These are phyloP conservation scores for Corythornis cristatus DNA, from an alignment of 2,113 vertebrate species.

Conservation along the genomic window DNA sequence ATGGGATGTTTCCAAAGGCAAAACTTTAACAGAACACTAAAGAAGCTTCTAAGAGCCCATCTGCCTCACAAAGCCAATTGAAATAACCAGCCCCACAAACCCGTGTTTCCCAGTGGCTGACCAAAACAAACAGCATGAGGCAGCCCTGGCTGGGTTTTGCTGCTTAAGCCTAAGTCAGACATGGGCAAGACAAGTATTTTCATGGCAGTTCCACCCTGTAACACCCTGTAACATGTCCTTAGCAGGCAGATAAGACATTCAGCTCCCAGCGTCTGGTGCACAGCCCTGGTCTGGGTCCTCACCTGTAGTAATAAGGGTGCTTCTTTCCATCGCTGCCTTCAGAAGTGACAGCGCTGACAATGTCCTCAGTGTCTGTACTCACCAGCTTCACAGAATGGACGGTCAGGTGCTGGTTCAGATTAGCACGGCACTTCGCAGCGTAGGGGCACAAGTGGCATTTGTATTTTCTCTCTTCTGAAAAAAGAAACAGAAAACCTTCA, in stretches of 20 bases:
- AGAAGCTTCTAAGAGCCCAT: neutral
- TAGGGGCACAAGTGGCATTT: constrained; percentile 99
- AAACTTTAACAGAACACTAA: neutral
- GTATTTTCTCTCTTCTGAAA: constrained; percentile 96
- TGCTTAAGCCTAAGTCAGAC: neutral
- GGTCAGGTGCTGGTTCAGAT: constrained; percentile 98
- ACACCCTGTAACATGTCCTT: neutral
- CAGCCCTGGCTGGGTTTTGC: neutral
- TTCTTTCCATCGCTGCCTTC: constrained; percentile 91
- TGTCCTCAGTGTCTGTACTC: constrained; percentile 93
- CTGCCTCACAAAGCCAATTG: neutral
- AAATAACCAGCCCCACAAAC: neutral
- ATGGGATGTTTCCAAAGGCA: neutral
- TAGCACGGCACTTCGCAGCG: constrained; percentile 97
- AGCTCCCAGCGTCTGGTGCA: neutral
- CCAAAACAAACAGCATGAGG: neutral
- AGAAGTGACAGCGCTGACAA: constrained; percentile 89
- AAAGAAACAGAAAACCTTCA: neutral
- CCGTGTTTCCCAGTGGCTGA: neutral
- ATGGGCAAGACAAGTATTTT: neutral
- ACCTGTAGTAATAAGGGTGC: constrained; percentile 97
- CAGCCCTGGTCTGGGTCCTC: neutral
- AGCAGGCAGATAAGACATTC: neutral
- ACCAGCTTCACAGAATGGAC: constrained; percentile 98
- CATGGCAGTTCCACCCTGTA: neutral